These are phyloP conservation scores for Campoletis sonorensis DNA, from an alignment of 1,140 invertebrate species.

Conservation along the genomic window DNA sequence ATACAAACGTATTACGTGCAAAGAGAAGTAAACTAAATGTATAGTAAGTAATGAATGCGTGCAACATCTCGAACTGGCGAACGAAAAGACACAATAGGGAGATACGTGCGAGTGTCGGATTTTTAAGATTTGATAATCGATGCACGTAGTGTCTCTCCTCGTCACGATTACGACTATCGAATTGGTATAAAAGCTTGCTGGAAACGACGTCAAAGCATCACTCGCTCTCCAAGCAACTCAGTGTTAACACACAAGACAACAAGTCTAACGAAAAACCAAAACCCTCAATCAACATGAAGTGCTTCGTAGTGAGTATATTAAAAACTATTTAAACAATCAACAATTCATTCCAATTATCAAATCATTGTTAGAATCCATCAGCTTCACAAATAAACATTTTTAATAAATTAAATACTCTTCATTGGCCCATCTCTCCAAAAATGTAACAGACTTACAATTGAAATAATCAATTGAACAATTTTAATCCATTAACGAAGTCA, in stretches of 20 bases:
- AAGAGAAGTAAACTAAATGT: background rate
- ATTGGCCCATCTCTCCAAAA: too few species aligned
- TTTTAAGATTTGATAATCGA: slow-evolving; percentile 43
- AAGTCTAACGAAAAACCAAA: slow-evolving; percentile 47
- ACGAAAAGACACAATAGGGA: slow-evolving; percentile 38
- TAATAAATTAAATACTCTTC: too few species aligned
- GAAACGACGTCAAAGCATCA: slow-evolving; percentile 60
- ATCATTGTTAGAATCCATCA: too few species aligned
- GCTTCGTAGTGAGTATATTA: slow-evolving; percentile 65
- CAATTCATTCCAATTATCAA: background rate
- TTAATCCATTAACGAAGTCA: too few species aligned
- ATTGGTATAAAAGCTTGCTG: slow-evolving; percentile 63
- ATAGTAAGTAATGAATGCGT: slow-evolving; percentile 14
- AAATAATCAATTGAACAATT: too few species aligned
- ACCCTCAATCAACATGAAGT: slow-evolving; percentile 66
- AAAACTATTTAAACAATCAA: slow-evolving; percentile 3
- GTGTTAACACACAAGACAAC: slow-evolving; percentile 38
- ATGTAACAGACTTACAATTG: too few species aligned
- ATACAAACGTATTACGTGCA: slow-evolving; percentile 12
- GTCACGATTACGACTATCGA: slow-evolving; percentile 47
- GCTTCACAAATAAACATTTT: too few species aligned
- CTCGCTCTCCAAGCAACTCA: slow-evolving; percentile 60
- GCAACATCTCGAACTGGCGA: slow-evolving; percentile 18
- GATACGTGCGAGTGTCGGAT: slow-evolving; percentile 10
- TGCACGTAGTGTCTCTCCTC: slow-evolving; percentile 39